A percentile compares a stretch with the other conserved stretches of the same genome.
These are phyloP conservation scores for Apamea sordens DNA, from an alignment of 2,888 invertebrate species.

Conservation along the genomic window DNA sequence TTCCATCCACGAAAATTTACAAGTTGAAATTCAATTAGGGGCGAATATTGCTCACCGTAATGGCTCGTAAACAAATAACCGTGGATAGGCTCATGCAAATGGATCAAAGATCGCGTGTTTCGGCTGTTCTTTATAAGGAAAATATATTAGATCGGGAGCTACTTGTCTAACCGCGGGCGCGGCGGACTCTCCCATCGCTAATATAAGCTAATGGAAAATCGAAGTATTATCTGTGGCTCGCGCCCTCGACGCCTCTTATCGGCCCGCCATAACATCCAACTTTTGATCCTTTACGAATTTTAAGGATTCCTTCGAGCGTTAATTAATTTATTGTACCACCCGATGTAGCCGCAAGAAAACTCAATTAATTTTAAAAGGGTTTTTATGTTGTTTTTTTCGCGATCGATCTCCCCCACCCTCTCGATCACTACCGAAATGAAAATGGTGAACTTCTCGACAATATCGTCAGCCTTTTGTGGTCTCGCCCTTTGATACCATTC, in stretches of 20 bases:
- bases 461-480: constrained; percentile 82
- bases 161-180: constrained; percentile 81
- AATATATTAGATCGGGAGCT: constrained; percentile 86
- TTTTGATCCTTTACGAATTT: constrained; percentile 90
- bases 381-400: constrained; percentile 89
- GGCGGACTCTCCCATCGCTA: constrained; percentile 86
- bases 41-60: constrained; percentile 83
- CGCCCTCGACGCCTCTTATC: constrained; percentile 69
- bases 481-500: constrained; percentile 80
- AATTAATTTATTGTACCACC: constrained; percentile 90
- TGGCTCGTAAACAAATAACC: constrained; percentile 86
- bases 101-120: constrained; percentile 89
- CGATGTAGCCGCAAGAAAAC: constrained; percentile 90
- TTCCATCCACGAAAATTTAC: constrained; percentile 85
- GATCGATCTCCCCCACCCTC: constrained; percentile 75
- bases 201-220: constrained; percentile 90
- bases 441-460: constrained; percentile 83
- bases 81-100: constrained; percentile 84
- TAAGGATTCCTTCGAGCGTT: constrained; percentile 89
- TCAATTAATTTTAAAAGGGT: constrained; percentile 91
- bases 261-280: constrained; percentile 79
- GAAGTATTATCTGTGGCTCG: constrained; percentile 87
- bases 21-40: constrained; percentile 86
- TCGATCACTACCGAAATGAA: constrained; percentile 79
- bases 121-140: constrained; percentile 86